Percentiles rank a stretch among this genome's conserved stretches.
Conservation (phyloP, 2,888 invertebrate genomes). For the Rhamnusium bicolor region DNA sequence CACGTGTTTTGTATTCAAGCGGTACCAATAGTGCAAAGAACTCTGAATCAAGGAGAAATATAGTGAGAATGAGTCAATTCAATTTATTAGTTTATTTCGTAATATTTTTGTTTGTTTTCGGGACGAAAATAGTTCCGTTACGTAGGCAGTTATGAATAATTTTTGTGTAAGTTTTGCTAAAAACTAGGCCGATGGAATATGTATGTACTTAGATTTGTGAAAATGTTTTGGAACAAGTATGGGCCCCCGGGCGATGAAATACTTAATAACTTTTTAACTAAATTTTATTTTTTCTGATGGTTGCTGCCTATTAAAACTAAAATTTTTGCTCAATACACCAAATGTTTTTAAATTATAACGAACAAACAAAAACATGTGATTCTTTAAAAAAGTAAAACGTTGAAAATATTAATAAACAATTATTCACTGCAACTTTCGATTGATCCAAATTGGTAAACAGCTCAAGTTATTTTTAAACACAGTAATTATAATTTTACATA, state of each 20-base stretch:
- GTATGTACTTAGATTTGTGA: neutral
- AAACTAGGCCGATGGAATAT: neutral
- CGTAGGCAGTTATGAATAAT: neutral
- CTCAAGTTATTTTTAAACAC: neutral
- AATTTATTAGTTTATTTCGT: slow-evolving; percentile 45
- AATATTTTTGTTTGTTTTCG: slow-evolving; percentile 39
- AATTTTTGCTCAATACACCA: no score
- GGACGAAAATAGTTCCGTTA: slow-evolving; percentile 15
- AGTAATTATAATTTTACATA: neutral
- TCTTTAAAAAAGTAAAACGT: no score
- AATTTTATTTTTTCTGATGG: no score
- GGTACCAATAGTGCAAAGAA: neutral
- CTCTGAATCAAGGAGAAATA: slow-evolving; percentile 25
- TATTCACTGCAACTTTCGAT: no score
- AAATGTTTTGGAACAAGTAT: neutral
- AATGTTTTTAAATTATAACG: no score
- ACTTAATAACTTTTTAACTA: no score
- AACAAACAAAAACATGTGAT: no score
- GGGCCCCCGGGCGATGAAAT: no score
- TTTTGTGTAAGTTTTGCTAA: neutral
- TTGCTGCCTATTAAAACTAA: no score
- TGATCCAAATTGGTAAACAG: neutral
- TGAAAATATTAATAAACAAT: no score
- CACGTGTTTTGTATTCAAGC: slow-evolving; percentile 8
- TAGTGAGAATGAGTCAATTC: slow-evolving; percentile 35